Conservation (phyloP, 2,797 vertebrate species). For the Botia almorhae region DNA sequence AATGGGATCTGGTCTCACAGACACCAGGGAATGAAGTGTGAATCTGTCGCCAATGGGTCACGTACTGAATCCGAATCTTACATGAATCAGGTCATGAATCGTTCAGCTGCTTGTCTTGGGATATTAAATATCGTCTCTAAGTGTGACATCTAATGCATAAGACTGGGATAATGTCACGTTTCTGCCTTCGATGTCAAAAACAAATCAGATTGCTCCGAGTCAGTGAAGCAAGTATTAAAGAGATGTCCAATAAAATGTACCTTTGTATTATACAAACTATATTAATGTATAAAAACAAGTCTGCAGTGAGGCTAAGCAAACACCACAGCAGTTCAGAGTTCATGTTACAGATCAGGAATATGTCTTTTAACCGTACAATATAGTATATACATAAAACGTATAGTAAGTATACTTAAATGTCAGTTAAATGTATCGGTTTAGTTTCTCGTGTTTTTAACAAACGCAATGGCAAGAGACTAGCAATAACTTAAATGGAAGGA, state of each 20-base stretch:
- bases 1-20: slow-evolving; percentile 4
- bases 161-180: slow-evolving; percentile 34
- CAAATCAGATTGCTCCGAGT: slow-evolving; percentile 40
- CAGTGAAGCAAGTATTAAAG: slow-evolving; percentile 52
- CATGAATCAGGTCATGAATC: background rate
- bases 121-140: slow-evolving; percentile 22
- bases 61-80: background rate
- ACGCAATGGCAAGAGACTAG: background rate
- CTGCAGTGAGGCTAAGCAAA: background rate
- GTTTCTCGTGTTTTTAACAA: background rate
- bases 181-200: slow-evolving; percentile 54
- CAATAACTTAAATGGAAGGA: background rate
- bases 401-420: background rate
- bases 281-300: too few species aligned
- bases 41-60: background rate
- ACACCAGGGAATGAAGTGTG: background rate
- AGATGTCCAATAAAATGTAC: slow-evolving; percentile 19
- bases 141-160: slow-evolving; percentile 39
- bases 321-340: background rate
- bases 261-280: slow-evolving; percentile 9
- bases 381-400: background rate
- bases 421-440: background rate
- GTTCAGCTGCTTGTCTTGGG: slow-evolving; percentile 11
- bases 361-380: background rate
- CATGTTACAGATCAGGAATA: background rate